A percentile compares a stretch with the other conserved stretches of the same genome.
These are phyloP conservation scores for Hylaea fasciaria DNA, from an alignment of 2,888 invertebrate species.

Conservation along the genomic window DNA sequence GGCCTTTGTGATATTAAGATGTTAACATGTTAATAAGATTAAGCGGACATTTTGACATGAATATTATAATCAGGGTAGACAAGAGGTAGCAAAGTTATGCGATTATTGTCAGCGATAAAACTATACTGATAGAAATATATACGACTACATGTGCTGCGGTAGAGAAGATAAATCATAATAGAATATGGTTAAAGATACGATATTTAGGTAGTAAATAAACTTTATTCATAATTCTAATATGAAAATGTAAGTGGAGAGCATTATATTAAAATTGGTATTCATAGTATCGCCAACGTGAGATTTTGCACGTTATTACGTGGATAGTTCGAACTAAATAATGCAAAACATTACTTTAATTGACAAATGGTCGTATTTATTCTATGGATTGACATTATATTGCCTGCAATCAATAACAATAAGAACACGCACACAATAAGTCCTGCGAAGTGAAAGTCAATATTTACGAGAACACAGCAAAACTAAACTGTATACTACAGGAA, in stretches of 20 bases:
- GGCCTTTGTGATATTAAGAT: not conserved
- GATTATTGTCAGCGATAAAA: not conserved
- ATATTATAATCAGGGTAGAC: conserved; percentile 4
- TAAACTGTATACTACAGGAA: conserved; percentile 38
- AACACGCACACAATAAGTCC: conserved; percentile 35
- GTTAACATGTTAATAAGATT: conserved; percentile 8
- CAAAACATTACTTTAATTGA: too few relatives aligned
- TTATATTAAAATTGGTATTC: too few relatives aligned
- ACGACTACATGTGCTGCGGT: too few relatives aligned
- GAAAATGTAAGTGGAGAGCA: too few relatives aligned
- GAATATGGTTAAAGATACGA: too few relatives aligned
- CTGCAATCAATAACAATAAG: conserved; percentile 54
- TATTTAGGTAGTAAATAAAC: too few relatives aligned
- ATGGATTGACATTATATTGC: conserved; percentile 55
- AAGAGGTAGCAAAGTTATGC: too few relatives aligned
- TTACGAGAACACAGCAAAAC: conserved; percentile 49
- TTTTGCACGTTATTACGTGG: not conserved
- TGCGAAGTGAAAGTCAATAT: conserved; percentile 43
- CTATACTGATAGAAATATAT: too few relatives aligned
- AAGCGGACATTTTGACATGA: conserved; percentile 3
- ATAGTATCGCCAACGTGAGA: too few relatives aligned
- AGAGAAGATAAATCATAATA: too few relatives aligned
- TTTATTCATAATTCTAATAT: too few relatives aligned
- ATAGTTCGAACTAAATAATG: too few relatives aligned
- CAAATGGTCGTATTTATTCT: conserved; percentile 35